Percentiles rank a stretch among this genome's conserved stretches.
Evolutionary conservation across 92 coral and sea anemone species (phyloP).

Genomic region (Actinernus sp.): DNA sequence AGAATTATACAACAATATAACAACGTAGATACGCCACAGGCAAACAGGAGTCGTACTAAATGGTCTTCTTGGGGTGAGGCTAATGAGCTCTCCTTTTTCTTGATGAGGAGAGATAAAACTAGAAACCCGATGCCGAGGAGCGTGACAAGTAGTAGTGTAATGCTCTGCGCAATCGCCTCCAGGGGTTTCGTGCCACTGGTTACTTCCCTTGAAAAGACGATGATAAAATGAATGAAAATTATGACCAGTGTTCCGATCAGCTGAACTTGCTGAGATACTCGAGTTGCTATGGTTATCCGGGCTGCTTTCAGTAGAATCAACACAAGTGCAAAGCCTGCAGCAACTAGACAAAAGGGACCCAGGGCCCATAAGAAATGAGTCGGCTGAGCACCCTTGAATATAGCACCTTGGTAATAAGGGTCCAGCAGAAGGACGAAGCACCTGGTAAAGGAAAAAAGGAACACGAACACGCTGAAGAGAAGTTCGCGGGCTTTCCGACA

Average conservation of each 20-base stretch:
- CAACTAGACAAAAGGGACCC: conserved; percentile 15
- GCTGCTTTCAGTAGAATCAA: conserved; percentile 6
- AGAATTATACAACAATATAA: not conserved
- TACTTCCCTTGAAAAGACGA: not conserved
- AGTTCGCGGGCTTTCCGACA: not conserved
- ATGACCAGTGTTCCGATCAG: not conserved
- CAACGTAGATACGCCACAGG: not conserved
- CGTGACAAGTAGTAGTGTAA: not conserved
- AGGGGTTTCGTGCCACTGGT: not conserved
- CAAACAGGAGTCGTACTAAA: not conserved
- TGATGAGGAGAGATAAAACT: not conserved
- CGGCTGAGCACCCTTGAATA: conserved; percentile 23
- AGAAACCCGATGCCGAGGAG: not conserved
- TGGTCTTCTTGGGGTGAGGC: not conserved
- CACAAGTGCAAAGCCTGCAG: not conserved
- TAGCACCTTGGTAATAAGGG: conserved; percentile 42
- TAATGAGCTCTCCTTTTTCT: not conserved
- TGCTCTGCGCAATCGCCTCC: not conserved
- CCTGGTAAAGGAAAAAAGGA: conserved; percentile 12
- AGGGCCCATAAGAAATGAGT: conserved; percentile 24
- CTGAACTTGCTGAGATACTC: not conserved
- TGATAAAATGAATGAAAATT: not conserved
- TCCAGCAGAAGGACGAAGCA: conserved; percentile 26
- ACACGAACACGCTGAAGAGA: not conserved
- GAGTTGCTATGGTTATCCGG: not conserved